Conservation (phyloP, 2,797 vertebrate species). For the Rhincodon typus region DNA sequence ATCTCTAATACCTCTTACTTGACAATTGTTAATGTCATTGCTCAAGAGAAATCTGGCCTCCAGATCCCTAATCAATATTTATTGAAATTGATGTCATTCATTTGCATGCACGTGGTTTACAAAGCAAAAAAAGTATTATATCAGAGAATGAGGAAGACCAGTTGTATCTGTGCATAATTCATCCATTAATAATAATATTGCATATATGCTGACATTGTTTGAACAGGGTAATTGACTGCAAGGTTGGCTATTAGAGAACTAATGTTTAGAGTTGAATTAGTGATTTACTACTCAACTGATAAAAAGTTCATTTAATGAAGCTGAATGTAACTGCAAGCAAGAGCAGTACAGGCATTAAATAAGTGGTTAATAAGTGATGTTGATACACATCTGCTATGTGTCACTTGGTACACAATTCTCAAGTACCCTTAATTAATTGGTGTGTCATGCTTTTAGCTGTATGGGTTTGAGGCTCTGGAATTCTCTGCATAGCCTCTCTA, state of each 20-base stretch:
- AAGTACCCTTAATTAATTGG: not conserved
- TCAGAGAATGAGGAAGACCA: not conserved
- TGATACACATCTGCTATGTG: not conserved
- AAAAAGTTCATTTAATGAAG: not conserved
- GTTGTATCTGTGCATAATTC: not conserved
- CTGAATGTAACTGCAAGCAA: slow-evolving; percentile 5
- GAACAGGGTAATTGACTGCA: slow-evolving; percentile 24
- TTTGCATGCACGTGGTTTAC: not conserved
- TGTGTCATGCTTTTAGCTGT: not conserved
- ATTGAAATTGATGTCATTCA: not conserved
- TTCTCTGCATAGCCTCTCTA: not conserved
- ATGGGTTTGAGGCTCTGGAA: not conserved
- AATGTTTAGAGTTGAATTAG: not conserved
- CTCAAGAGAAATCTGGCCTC: not conserved
- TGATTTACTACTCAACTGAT: not conserved
- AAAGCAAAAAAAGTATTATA: not conserved
- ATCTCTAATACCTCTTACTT: too few relatives aligned
- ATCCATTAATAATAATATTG: slow-evolving; percentile 27
- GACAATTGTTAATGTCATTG: not conserved
- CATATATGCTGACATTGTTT: slow-evolving; percentile 23
- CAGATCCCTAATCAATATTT: not conserved
- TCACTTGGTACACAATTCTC: not conserved
- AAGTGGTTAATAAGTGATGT: not conserved
- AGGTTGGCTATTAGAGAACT: slow-evolving; percentile 23
- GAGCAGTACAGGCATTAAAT: not conserved